These are phyloP conservation scores for Clarias gariepinus DNA, from an alignment of 2,113 vertebrate species.

Conservation along the genomic window DNA sequence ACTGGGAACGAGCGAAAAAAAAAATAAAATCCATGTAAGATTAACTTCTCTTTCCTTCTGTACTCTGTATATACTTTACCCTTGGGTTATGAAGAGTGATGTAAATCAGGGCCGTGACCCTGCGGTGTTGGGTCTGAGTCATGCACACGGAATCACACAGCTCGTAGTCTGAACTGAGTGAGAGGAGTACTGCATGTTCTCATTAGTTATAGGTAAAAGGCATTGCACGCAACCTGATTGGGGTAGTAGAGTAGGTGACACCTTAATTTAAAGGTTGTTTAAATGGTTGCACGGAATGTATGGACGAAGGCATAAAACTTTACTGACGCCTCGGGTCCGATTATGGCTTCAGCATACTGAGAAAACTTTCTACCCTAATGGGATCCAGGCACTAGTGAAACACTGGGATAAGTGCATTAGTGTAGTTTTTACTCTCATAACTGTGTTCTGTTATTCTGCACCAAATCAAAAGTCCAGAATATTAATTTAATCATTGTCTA, in stretches of 20 bases:
- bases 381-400: too few species aligned
- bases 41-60: slow-evolving; percentile 21
- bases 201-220: neutral
- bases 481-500: too few species aligned
- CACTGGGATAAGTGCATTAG: too few species aligned
- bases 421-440: too few species aligned
- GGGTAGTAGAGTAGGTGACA: neutral
- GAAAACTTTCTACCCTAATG: too few species aligned
- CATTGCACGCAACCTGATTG: neutral
- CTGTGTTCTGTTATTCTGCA: too few species aligned
- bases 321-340: too few species aligned
- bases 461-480: too few species aligned
- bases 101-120: slow-evolving; percentile 20
- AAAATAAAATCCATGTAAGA: slow-evolving; percentile 7
- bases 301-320: neutral
- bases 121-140: neutral
- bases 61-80: slow-evolving; percentile 2
- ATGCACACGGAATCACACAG: neutral
- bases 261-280: neutral
- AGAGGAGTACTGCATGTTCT: neutral
- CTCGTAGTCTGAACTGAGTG: neutral
- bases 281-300: neutral
- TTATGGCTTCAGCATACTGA: too few species aligned
- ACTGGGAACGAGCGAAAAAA: slow-evolving; percentile 26
- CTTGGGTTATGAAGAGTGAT: slow-evolving; percentile 6